Evolutionary conservation across 1,140 invertebrate genomes (phyloP).

Genomic region (Sarcophaga bullata): DNA sequence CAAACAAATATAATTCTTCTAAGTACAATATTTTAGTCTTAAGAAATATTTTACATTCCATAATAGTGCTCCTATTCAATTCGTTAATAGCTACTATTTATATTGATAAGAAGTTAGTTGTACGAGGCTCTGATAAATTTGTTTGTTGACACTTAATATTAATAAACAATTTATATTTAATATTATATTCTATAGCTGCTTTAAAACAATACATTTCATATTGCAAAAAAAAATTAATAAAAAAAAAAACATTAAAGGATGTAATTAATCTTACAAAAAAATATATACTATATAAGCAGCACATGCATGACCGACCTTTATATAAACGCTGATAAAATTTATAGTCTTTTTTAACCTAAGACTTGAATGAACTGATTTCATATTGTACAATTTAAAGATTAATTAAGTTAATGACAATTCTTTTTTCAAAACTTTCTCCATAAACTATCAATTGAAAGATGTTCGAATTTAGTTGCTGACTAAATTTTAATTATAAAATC

Average conservation of each 20-base stretch:
- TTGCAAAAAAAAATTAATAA: background rate
- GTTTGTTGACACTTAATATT: background rate
- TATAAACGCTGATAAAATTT: conserved; percentile 5
- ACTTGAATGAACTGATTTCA: background rate
- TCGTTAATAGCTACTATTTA: background rate
- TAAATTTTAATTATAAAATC: background rate
- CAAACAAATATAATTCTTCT: no score
- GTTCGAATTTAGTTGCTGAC: background rate
- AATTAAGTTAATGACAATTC: no score
- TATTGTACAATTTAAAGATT: background rate
- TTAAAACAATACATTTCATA: background rate
- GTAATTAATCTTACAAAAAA: conserved; percentile 5
- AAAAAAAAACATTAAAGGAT: conserved; percentile 1
- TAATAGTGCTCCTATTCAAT: background rate
- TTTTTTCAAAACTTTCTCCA: background rate
- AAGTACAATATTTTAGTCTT: no score
- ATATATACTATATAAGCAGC: background rate
- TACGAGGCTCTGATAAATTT: background rate
- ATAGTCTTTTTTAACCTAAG: background rate
- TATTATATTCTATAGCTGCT: background rate
- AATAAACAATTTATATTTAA: background rate
- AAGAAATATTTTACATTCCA: background rate
- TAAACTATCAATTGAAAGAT: no score
- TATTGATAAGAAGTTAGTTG: background rate
- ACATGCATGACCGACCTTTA: background rate